Conservation (phyloP, 2,797 vertebrate species). For the Chromobotia macracanthus region DNA sequence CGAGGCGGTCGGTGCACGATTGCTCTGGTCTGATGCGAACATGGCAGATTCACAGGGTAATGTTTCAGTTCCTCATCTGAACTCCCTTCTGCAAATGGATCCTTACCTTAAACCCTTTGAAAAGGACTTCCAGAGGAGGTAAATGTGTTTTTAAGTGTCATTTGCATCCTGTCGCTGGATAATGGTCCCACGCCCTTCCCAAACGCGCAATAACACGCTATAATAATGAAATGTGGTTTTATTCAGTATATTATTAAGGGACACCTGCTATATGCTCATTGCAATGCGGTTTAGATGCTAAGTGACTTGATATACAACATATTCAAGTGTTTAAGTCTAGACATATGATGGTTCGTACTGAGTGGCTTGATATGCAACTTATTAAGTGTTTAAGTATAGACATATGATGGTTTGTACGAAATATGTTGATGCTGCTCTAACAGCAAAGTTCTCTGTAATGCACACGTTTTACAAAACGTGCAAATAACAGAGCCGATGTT, state of each 20-base stretch:
- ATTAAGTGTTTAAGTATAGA: background rate
- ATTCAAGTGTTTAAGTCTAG: background rate
- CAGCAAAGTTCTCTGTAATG: background rate
- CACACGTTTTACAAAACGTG: too few relatives aligned
- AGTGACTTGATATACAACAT: background rate
- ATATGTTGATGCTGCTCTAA: background rate
- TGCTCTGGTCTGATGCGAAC: constrained; percentile 69
- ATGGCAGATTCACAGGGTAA: constrained; percentile 77
- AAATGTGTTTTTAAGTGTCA: constrained; percentile 61
- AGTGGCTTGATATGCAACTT: background rate
- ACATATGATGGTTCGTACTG: background rate
- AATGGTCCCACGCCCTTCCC: constrained; percentile 27
- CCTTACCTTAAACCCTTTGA: constrained; percentile 81
- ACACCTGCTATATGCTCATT: background rate
- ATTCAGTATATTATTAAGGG: background rate
- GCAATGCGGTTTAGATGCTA: background rate
- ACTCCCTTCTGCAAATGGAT: constrained; percentile 82
- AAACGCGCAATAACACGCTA: background rate
- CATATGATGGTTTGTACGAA: background rate
- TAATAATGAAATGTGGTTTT: background rate
- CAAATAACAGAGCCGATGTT: background rate
- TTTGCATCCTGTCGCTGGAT: constrained; percentile 9
- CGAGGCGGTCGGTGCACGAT: constrained; percentile 69
- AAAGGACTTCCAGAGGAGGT: constrained; percentile 90
- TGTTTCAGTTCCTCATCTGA: constrained; percentile 76